Base-by-base conservation (phyloP, 2,113 vertebrate species). In the Sturnus vulgaris region DNA sequence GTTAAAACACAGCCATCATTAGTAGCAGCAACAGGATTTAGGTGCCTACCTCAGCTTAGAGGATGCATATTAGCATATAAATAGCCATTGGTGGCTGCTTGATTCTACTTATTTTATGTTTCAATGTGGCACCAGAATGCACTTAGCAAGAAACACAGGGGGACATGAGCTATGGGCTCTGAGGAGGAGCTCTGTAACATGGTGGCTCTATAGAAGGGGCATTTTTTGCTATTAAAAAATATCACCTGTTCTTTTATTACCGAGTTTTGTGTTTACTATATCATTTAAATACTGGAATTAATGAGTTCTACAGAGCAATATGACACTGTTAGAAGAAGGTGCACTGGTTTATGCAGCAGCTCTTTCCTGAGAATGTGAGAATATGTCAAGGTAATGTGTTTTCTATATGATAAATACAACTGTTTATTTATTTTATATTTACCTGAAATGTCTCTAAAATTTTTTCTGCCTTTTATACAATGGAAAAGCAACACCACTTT, bases 1-100 rank as follows among this genome's bases (percentile, higher is more conserved):
- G 98, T 98, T 98, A 97, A 97, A 97, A 96, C 95, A 70, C 16
- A 98, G 94, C 96, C 97, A 97, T 98, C 98, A 98, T 98, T 97
- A 98, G 97, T 63, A 97, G 94, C 95, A 90, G 97, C 97, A 97
- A 93, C 53, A 97, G 95, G 96, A 95, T 96, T 80, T 47, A 95
- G 97, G 96, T 97, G 93, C 95, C 96, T 96, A 49, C 95, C 96
- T 96, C 97, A 97, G 97, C 97, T 96, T 86, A 77, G 96, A 96
- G 92, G 97, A 98, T 95, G 73, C 75, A 57, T 86, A 98, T 98
- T 98, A 98, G 96, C 97, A 98, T 97, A 97, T 97, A 97, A 98
- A 98, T 97, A 96, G 97, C 97, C 93, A 86, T 81, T 91, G 88
- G 96, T 96, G 95, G 95, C 97, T 98, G 96, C 96, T 95, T 91